Base-by-base conservation (phyloP, 2,113 vertebrate species). In the Lasiurus borealis region DNA sequence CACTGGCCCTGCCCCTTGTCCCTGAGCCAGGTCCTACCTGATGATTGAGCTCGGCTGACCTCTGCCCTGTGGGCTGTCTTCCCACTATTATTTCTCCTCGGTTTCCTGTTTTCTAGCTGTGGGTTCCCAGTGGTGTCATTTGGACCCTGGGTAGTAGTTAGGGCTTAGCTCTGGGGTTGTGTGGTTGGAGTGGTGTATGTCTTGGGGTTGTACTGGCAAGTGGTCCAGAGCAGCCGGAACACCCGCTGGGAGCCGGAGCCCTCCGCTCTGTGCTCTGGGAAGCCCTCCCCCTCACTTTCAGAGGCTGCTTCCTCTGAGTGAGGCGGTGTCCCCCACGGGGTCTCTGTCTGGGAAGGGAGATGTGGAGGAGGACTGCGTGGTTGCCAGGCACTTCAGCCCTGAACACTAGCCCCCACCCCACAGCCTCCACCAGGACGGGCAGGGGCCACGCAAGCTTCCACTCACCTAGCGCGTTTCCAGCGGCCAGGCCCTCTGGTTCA, bases 41-140 rank as follows among this genome's bases (percentile, higher is more conserved):
- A 36, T n/a, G 11, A 52, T 27, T 46, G 81, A 85, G 48, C 48
- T 73, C 19, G 16, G 5, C 88, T 46, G 44, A 95, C 94, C 96
- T 92, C 44, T 92, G 69, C 76, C 57, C 72, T 80, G n/a, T 90
- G 75, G 86, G 84, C 92, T 72, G 73, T 90, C 50, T 11, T 80
- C 64, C 50, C 69, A 25, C 34, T 75, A 11, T 54, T 94, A 71
- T 69, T 93, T 93, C 82, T 88, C 68, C 64, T 85, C 3, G 88
- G 96, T 95, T 97, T 97, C 94, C 94, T 96, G 88, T 92, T 94
- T 95, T 92, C 82, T 80, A 92, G 92, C 91, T 96, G 91, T 86
- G 94, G 84, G 68, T 95, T 97, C 73, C 85, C 62, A 71, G 72
- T 88, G 81, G 90, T 78, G 69, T 95, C 92, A 85, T 95, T 96